A percentile compares a stretch with the other conserved stretches of the same genome.
phyloP scores from a whole-genome alignment of 2,888 invertebrate species.

The Mimas tiliae region DNA sequence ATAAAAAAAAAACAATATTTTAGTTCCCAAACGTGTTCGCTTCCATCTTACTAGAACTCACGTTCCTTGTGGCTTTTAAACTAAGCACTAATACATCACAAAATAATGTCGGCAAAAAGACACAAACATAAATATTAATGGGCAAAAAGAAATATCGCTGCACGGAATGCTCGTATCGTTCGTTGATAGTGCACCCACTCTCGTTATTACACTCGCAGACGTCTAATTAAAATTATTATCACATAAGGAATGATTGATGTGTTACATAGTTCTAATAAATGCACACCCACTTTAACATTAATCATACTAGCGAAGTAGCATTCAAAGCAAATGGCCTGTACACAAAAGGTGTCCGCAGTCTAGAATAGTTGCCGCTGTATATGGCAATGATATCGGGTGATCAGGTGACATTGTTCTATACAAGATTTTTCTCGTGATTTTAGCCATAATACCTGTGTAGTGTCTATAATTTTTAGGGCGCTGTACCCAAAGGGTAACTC shows the following conservation, averaged over 20 bases:
- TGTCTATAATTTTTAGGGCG: too few species aligned
- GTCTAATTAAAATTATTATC: conserved; percentile 26
- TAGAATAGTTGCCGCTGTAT: conserved; percentile 5
- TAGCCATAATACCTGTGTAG: too few species aligned
- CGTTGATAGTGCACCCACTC: conserved; percentile 9
- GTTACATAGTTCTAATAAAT: conserved; percentile 28
- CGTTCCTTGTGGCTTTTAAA: too few species aligned
- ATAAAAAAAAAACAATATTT: too few species aligned
- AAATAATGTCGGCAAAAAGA: conserved; percentile 8
- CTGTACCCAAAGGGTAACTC: too few species aligned
- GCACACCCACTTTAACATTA: conserved; percentile 28
- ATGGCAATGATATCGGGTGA: conserved; percentile 13
- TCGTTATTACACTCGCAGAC: conserved; percentile 10
- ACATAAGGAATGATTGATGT: conserved; percentile 29
- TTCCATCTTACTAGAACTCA: too few species aligned
- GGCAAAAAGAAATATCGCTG: conserved; percentile 1
- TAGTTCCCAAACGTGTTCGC: too few species aligned
- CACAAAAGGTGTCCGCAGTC: conserved; percentile 16
- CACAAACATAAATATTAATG: conserved; percentile 14
- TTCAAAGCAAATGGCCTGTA: conserved; percentile 25
- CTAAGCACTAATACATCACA: not conserved
- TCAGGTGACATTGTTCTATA: conserved; percentile 4
- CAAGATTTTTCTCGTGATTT: not conserved
- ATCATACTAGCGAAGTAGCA: conserved; percentile 21
- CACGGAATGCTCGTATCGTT: conserved; percentile 5